Conservation (phyloP, 2,113 vertebrate genomes). For the Rhipidura dahli region DNA sequence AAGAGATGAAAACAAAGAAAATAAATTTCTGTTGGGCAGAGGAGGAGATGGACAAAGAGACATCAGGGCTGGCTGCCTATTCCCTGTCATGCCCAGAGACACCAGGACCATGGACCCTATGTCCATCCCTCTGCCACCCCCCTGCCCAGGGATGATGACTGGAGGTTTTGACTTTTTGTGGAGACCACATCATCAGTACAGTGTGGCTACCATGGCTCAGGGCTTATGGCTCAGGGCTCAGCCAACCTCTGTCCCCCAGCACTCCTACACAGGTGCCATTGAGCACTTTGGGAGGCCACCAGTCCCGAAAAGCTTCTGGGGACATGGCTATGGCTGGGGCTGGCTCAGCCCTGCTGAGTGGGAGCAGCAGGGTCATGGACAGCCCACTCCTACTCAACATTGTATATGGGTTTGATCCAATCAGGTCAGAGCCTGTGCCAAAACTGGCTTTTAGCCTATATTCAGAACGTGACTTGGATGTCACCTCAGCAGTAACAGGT, state of each 20-base stretch:
- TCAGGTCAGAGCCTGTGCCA: not conserved
- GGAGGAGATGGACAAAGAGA: not conserved
- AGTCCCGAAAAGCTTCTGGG: not conserved
- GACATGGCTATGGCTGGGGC: accelerated
- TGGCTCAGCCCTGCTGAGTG: not conserved
- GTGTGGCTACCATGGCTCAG: not conserved
- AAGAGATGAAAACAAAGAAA: not conserved
- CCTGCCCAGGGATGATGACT: not conserved
- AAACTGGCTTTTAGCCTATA: not conserved
- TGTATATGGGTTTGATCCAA: not conserved
- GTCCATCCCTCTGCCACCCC: not conserved
- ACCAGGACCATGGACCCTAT: not conserved
- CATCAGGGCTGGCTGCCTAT: not conserved
- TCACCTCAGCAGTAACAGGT: not conserved
- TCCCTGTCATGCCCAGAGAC: not conserved
- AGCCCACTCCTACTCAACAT: not conserved
- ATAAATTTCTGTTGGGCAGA: not conserved
- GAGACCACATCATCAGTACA: accelerated
- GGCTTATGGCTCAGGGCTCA: not conserved
- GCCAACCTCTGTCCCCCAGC: accelerated
- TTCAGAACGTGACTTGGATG: not conserved
- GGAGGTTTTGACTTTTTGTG: not conserved
- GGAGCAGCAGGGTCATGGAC: not conserved
- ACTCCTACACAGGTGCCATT: not conserved
- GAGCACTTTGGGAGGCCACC: not conserved